Evolutionary conservation across 2,888 invertebrate genomes (phyloP).

Genomic region (Aricia artaxerxes): DNA sequence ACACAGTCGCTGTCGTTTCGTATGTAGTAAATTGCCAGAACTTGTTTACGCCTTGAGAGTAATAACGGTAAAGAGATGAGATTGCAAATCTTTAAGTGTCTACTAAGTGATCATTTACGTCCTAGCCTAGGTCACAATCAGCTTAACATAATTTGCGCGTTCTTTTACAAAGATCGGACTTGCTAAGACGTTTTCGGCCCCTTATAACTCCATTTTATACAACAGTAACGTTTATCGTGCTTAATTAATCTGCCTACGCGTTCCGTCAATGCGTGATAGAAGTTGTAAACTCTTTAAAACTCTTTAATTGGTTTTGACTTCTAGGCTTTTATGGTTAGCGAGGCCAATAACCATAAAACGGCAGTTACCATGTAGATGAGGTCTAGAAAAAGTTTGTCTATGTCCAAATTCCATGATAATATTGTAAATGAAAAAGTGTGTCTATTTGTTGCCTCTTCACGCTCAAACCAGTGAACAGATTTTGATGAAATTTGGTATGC

Average conservation of each 20-base stretch:
- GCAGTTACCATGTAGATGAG: background rate
- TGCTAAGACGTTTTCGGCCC: background rate
- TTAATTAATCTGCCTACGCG: background rate
- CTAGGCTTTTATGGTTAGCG: constrained; percentile 6
- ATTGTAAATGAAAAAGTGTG: too few species aligned
- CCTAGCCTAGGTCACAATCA: background rate
- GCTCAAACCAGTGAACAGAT: too few species aligned
- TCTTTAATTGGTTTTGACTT: background rate
- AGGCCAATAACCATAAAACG: constrained; percentile 16
- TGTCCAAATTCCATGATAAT: too few species aligned
- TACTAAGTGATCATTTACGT: background rate
- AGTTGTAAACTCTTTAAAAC: background rate
- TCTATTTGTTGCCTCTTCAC: too few species aligned
- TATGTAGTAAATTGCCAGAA: too few species aligned
- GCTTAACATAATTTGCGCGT: background rate
- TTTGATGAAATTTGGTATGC: too few species aligned
- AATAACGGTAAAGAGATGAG: too few species aligned
- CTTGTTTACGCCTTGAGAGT: too few species aligned
- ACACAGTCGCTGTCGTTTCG: too few species aligned
- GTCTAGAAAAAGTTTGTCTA: background rate
- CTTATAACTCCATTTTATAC: background rate
- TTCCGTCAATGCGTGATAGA: constrained; percentile 11
- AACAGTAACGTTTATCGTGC: background rate
- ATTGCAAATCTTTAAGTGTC: too few species aligned
- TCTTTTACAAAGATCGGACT: background rate